Evolutionary conservation across 1,140 invertebrate genomes (phyloP), one percentile per base, ranked within the genome.

Genomic region (Brachionus calyciflorus): DNA sequence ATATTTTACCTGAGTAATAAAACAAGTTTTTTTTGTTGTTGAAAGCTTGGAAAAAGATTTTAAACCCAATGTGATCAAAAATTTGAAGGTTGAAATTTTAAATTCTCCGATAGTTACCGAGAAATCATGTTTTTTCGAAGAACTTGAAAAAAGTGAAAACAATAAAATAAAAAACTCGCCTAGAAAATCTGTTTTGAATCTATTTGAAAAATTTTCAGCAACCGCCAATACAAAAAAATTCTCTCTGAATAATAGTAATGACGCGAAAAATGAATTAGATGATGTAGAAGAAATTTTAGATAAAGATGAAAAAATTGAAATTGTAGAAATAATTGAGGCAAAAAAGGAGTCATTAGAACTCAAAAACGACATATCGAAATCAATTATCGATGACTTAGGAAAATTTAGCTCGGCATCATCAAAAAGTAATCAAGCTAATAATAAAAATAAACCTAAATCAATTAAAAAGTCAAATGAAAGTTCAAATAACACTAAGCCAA

Each of bases 91-190:
- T 1, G 37, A 65, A 44, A 26, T 40, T 10, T 24, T 44, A 3
- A 24, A 65, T 65, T 65, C 60, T 41, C 60, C 60, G 1, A 46
- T 65, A n/a, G 60, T 65, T 26, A 65, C 60, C 9, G 60, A 65
- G 21, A 65, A 65, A 28, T 44, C 41, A 12, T 44, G n/a, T 12
- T 24, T 12, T 65, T 24, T 41, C 3, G 40, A 65, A 5, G 40
- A 65, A 0, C n/a, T n/a, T n/a, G n/a, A n/a, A n/a, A n/a, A n/a
- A 65, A 21, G 19, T 24, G 6, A 37, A 28, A 63, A 33, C 0
- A 40, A 17, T 37, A 63, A 37, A 1, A 17, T 21, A 63, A 63
- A 21, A 63, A 4, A 9, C 33, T 3, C 24, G 9, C 17, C 1
- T 55, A n/a, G n/a, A n/a, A n/a, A n/a, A n/a, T n/a, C n/a, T n/a